phyloP scores from a whole-genome alignment of 2,888 invertebrate genomes.

The Amblyjoppa fuscipennis region DNA sequence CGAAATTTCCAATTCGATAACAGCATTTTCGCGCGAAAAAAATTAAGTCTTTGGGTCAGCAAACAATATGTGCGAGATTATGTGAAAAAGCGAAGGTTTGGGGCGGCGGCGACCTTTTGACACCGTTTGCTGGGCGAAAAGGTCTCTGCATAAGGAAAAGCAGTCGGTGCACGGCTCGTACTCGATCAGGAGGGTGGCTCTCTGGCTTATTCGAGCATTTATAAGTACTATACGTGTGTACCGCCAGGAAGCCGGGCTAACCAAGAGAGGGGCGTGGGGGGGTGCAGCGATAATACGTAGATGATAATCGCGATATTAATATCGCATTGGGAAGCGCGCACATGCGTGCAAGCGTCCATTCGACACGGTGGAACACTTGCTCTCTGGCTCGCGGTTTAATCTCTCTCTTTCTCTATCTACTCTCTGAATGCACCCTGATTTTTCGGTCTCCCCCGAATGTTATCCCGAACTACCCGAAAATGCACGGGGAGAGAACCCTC shows the following conservation, averaged over 20 bases:
- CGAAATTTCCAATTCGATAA: not conserved
- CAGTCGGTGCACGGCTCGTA: conserved; percentile 59
- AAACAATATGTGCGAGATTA: not conserved
- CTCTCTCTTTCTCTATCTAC: conserved; percentile 55
- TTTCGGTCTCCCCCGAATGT: conserved; percentile 69
- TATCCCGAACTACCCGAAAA: conserved; percentile 20
- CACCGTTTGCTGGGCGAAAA: conserved; percentile 20
- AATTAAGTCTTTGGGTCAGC: not conserved
- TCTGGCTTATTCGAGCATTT: conserved; percentile 70
- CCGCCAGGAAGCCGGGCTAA: conserved; percentile 25
- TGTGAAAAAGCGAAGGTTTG: not conserved
- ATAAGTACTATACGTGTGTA: conserved; percentile 15
- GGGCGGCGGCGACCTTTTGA: conserved; percentile 12
- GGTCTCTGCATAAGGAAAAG: conserved; percentile 51
- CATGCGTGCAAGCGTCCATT: conserved; percentile 84
- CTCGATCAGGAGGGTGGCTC: conserved; percentile 59
- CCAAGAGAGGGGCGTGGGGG: conserved; percentile 22
- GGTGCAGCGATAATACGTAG: conserved; percentile 82
- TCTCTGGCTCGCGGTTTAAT: conserved; percentile 77
- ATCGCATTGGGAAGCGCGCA: conserved; percentile 85
- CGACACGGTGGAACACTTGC: conserved; percentile 85
- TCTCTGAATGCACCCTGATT: conserved; percentile 83
- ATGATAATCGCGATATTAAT: conserved; percentile 85
- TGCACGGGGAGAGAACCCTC: not conserved
- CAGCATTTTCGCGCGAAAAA: not conserved